Base-by-base conservation (phyloP, 1,140 invertebrate genomes). In the Harpegnathos saltator region DNA sequence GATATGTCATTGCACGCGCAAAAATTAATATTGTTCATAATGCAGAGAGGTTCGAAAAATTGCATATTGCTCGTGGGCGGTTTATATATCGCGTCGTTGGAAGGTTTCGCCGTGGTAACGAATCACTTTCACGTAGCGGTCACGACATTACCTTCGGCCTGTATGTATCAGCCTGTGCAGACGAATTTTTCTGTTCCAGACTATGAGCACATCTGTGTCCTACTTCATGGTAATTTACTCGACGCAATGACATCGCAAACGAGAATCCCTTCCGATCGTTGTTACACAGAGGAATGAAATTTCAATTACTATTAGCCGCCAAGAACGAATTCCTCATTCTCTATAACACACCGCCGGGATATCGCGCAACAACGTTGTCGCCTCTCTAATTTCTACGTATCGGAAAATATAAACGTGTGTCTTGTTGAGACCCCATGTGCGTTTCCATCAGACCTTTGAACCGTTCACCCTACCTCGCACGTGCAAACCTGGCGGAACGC, bases 91-190 rank as follows among this genome's bases (percentile, higher is more conserved):
- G 17, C 44, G 1, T 73, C 78, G 56, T 61, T 61, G 14, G 78
- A 81, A 71, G 78, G 78, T 72, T 81, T 81, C 17, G 58, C 78
- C n/a, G 33, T 11, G 78, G 78, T 81, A 81, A 81, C 11, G 22
- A 44, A 22, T 59, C 50, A 72, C 17, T 2, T 9, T 62, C 62
- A 14, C 22, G 26, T 50, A 50, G 44, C 0, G n/a, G 4, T 38
- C n/a, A n/a, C 50, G 3, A 1, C n/a, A 50, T 33, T 24, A 61
- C 14, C 22, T 72, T 48, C 5, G 1, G 38, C 4, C 58, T 22
- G 29, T 29, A 3, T 12, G 22, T n/a, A 3, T 59, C n/a, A 61
- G 0, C 15, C 4, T 73, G 11, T 73, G 17, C 3, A 12, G 4
- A 61, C 22, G 7, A 5, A 7, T 50, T 2, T 61, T 62, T 12